Conservation (phyloP, 2,888 invertebrate species). For the Melieria omissa region DNA sequence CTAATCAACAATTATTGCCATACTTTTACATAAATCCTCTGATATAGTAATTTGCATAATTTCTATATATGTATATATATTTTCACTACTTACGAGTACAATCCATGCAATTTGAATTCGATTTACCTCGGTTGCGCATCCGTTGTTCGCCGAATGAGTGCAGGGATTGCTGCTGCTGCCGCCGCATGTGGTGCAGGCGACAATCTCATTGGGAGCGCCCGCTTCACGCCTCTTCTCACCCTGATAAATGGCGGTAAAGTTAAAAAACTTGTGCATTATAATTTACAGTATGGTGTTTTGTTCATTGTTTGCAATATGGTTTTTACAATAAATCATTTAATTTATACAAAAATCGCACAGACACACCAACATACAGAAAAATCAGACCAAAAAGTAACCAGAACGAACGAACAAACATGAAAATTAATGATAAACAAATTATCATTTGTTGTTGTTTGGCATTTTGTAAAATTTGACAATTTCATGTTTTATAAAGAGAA, state of each 20-base stretch:
- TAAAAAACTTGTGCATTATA: conserved; percentile 54
- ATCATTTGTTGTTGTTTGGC: conserved; percentile 39
- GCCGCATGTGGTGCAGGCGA: conserved; percentile 83
- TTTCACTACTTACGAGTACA: conserved; percentile 17
- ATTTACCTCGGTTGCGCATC: conserved; percentile 87
- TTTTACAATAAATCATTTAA: neutral
- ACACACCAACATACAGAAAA: conserved; percentile 10
- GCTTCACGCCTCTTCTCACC: conserved; percentile 87
- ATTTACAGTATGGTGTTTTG: conserved; percentile 32
- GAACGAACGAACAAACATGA: conserved; percentile 33
- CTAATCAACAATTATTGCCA: neutral
- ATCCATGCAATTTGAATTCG: neutral
- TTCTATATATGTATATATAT: neutral
- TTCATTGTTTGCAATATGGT: conserved; percentile 1
- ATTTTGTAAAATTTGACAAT: no score
- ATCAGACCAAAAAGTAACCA: neutral
- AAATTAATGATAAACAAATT: conserved; percentile 45
- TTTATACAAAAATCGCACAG: neutral
- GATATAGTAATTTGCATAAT: no score
- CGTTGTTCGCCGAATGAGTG: conserved; percentile 87
- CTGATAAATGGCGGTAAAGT: conserved; percentile 68
- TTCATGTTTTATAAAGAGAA: neutral
- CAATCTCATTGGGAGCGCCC: conserved; percentile 82
- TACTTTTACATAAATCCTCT: neutral
- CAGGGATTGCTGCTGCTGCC: conserved; percentile 72